These are phyloP conservation scores for Syngnathus scovelli DNA, from an alignment of 2,113 vertebrate genomes.

Conservation along the genomic window DNA sequence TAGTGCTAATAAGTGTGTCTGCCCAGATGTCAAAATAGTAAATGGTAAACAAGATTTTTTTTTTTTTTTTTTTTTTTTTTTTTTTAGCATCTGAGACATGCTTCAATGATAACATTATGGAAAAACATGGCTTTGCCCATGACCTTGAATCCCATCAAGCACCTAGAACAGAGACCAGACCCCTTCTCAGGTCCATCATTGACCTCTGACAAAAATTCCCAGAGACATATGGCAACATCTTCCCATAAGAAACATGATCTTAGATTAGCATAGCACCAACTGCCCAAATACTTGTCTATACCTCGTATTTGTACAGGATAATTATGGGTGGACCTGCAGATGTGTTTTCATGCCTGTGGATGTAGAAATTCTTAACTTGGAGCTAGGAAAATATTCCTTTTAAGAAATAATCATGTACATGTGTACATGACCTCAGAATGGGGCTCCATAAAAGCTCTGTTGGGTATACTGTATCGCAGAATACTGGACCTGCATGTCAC, in stretches of 20 bases:
- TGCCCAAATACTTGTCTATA: background rate
- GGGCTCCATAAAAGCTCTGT: background rate
- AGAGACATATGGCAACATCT: background rate
- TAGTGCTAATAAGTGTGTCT: constrained; percentile 19
- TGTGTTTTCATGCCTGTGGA: background rate
- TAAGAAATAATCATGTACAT: background rate
- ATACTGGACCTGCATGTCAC: background rate
- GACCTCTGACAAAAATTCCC: background rate
- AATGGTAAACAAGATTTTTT: background rate
- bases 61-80: background rate
- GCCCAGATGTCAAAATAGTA: background rate
- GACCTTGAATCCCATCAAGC: background rate
- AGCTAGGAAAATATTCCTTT: background rate
- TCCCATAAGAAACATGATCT: background rate
- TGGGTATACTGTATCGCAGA: background rate
- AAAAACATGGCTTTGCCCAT: background rate
- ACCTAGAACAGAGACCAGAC: background rate
- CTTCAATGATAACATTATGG: background rate
- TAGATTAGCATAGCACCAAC: background rate
- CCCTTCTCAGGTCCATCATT: background rate
- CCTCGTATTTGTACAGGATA: background rate
- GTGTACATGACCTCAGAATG: background rate
- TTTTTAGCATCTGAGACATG: background rate
- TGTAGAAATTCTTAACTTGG: background rate
- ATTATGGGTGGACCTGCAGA: background rate